Evolutionary conservation across 2,888 invertebrate genomes (phyloP).

Genomic region (Eupithecia insigniata): DNA sequence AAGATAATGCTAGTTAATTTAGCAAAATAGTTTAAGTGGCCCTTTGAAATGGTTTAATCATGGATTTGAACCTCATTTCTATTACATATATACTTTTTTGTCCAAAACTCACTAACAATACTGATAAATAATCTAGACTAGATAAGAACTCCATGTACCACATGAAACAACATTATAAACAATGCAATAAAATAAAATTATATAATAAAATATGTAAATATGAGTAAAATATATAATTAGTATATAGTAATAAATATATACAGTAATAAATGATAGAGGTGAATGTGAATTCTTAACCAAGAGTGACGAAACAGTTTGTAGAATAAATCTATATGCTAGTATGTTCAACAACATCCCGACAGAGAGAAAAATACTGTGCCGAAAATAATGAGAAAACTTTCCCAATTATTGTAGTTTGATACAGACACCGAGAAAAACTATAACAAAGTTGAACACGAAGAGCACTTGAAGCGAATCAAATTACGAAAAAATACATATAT

Average conservation of each 20-base stretch:
- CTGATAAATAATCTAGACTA: neutral
- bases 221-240: too few species aligned
- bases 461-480: neutral
- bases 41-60: neutral
- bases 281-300: neutral
- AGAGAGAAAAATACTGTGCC: conserved; percentile 55
- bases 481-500: neutral
- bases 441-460: conserved; percentile 53
- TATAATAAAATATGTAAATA: too few species aligned
- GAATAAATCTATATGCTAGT: neutral
- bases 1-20: conserved; percentile 1
- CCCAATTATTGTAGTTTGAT: conserved; percentile 79
- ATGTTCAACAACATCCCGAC: neutral
- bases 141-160: too few species aligned
- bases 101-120: neutral
- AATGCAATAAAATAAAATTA: too few species aligned
- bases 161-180: too few species aligned
- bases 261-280: neutral
- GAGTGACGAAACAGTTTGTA: neutral
- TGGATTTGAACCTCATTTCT: neutral
- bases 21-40: neutral
- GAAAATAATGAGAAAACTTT: conserved; percentile 81
- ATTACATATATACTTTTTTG: neutral
- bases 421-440: conserved; percentile 57
- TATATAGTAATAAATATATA: too few species aligned